These are phyloP conservation scores for Phallusia fumigata DNA, from an alignment of 23 tunicate species.

Conservation along the genomic window DNA sequence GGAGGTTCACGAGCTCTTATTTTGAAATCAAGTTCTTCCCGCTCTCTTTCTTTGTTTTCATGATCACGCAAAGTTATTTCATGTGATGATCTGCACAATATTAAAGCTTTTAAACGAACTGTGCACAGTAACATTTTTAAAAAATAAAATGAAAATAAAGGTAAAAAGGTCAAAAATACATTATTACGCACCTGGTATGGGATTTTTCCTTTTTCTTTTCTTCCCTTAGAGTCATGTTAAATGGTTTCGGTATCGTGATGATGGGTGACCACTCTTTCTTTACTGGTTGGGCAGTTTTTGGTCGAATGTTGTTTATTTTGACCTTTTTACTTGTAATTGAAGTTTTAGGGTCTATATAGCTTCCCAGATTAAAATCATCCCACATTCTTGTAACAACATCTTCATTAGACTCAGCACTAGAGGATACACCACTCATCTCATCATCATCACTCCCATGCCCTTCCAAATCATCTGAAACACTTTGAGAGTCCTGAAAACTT, in stretches of 20 bases:
- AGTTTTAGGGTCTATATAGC: constrained; percentile 16
- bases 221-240: constrained; percentile 85
- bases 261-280: constrained; percentile 64
- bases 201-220: constrained; percentile 61
- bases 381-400: constrained; percentile 53
- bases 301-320: constrained; percentile 10
- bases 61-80: constrained; percentile 44
- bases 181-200: constrained; percentile 31
- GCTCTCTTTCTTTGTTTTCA: constrained; percentile 17
- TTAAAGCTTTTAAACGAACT: background rate
- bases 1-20: constrained; percentile 77
- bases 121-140: too few relatives aligned
- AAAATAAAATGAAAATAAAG: background rate
- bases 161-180: background rate
- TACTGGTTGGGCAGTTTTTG: constrained; percentile 49
- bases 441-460: background rate
- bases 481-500: background rate
- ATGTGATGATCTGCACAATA: constrained; percentile 44
- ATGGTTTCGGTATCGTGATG: constrained; percentile 87
- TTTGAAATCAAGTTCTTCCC: background rate
- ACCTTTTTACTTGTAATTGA: background rate
- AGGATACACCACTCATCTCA: background rate
- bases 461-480: constrained; percentile 10
- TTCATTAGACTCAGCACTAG: constrained; percentile 30
- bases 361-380: constrained; percentile 64